Base-by-base conservation (phyloP, 2,888 invertebrate species). In the Mystacides longicornis region DNA sequence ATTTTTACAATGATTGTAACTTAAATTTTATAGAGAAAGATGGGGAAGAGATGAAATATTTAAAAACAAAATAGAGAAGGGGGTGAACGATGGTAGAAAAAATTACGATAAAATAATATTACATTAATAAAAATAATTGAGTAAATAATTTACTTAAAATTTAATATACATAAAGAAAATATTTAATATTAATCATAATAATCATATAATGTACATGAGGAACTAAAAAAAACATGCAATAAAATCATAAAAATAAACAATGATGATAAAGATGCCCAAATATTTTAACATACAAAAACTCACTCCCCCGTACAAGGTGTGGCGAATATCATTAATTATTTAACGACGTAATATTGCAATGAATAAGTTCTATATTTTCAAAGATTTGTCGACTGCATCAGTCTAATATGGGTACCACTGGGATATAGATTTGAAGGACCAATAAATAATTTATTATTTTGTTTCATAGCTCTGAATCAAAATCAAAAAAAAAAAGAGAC, bases 101-200 rank as follows among this genome's bases (percentile, higher is more conserved):
- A 14, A 37, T 37, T 4, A 27, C 11, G 11, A 7, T 3, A 37
- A 37, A 4, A 37, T n/a, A 7, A 37, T 37, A 37, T 37, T 37
- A 37, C 14, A 37, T 37, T 37, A 37, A 37, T 37, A 37, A 37
- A 27, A 37, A 37, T n/a, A n/a, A 37, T 37, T 14, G 37, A 14
- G 37, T 37, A 37, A 37, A 37, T 37, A 37, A 37, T 37, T 37
- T 37, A 37, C 37, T 37, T 37, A 37, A 37, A 37, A 37, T 37
- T 37, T n/a, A n/a, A 37, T 37, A 14, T 14, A n/a, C 3, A 37
- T 7, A 37, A 16, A 37, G 37, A 37, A 37, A 37, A 37, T 37
- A n/a, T 37, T n/a, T 37, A 37, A 37, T 37, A 37, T 37, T 37
- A n/a, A n/a, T n/a, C n/a, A n/a, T n/a, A n/a, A n/a, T n/a, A n/a